These are phyloP conservation scores for Archivesica marissinica DNA, from an alignment of 1,140 invertebrate species.

Conservation along the genomic window DNA sequence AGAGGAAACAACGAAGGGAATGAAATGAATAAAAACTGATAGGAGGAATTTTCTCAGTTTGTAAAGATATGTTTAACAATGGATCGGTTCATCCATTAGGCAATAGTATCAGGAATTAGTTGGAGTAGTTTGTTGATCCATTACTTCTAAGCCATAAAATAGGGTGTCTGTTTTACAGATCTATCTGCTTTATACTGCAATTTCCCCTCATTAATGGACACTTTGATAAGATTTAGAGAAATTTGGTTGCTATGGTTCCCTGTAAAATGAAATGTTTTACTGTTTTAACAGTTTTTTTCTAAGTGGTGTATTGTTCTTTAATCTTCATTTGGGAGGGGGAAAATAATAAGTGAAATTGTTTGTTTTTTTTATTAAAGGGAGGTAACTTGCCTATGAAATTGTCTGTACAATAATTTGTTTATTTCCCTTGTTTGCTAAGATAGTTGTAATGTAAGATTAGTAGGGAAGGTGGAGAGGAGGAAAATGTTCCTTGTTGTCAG, in stretches of 20 bases:
- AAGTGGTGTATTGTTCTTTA: neutral
- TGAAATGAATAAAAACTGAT: constrained; percentile 9
- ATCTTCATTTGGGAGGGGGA: too few relatives aligned
- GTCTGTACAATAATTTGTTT: neutral
- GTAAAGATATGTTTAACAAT: neutral
- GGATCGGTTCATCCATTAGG: constrained; percentile 1
- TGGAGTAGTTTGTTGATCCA: neutral
- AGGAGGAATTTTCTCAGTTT: neutral
- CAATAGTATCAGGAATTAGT: constrained; percentile 10
- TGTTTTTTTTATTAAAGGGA: too few relatives aligned
- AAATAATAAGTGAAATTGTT: too few relatives aligned
- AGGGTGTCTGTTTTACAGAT: constrained; percentile 55
- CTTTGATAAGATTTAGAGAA: constrained; percentile 55
- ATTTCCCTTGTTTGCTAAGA: neutral
- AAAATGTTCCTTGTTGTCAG: too few relatives aligned
- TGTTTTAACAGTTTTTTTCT: neutral
- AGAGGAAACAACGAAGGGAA: neutral
- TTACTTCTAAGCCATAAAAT: constrained; percentile 39
- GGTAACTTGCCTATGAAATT: neutral
- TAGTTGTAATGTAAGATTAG: neutral
- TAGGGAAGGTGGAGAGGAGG: too few relatives aligned
- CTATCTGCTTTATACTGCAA: constrained; percentile 52
- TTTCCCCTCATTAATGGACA: constrained; percentile 50
- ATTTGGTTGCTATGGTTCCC: constrained; percentile 46
- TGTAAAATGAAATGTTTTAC: constrained; percentile 44